Evolutionary conservation across 2,113 vertebrate species (phyloP).

Genomic region (Suncus etruscus): DNA sequence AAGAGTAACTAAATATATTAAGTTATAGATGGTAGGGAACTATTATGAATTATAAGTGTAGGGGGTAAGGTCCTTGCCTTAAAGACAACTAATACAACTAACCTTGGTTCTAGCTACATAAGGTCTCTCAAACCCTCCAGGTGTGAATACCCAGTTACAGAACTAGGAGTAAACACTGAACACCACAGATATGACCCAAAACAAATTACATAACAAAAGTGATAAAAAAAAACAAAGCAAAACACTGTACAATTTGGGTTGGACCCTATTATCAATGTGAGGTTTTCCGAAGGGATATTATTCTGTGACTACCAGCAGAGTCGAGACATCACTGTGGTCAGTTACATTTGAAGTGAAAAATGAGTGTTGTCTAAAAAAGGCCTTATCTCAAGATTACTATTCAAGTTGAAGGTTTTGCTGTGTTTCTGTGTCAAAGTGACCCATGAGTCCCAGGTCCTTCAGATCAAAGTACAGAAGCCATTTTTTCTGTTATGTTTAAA

Average conservation of each 20-base stretch:
- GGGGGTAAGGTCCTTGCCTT: no score
- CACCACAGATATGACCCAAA: no score
- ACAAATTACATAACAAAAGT: no score
- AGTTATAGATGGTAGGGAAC: neutral
- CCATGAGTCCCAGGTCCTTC: accelerated
- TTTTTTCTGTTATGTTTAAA: neutral
- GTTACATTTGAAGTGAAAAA: neutral
- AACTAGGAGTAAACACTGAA: no score
- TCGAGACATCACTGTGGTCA: neutral
- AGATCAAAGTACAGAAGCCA: neutral
- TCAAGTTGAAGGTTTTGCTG: neutral
- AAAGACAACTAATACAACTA: no score
- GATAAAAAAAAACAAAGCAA: no score
- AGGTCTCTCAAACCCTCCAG: no score
- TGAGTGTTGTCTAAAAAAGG: neutral
- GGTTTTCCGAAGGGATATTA: neutral
- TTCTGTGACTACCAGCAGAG: neutral
- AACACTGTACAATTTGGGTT: neutral
- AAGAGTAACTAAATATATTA: neutral
- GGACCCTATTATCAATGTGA: neutral
- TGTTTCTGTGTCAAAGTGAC: neutral
- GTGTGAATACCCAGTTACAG: no score
- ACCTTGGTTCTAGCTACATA: no score
- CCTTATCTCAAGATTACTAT: neutral
- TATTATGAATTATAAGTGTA: neutral